Percentiles rank a stretch among this genome's conserved stretches.
phyloP scores from a whole-genome alignment of 2,888 invertebrate species.

The Xylota segnis region DNA sequence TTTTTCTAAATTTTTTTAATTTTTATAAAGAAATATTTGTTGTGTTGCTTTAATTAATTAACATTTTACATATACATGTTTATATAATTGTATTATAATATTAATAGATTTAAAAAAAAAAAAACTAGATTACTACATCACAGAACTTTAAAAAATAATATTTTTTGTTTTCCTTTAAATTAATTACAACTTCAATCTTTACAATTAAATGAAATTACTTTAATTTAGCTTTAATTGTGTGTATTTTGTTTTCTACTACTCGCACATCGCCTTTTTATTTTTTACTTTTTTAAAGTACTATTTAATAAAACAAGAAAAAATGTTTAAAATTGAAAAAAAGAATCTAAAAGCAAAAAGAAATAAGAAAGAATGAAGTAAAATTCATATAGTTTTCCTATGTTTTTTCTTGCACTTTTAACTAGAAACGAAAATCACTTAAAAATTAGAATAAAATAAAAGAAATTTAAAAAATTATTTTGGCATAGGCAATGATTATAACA shows the following conservation, averaged over 20 bases:
- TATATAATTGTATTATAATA: constrained; percentile 48
- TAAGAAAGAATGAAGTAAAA: constrained; percentile 79
- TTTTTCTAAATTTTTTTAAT: neutral
- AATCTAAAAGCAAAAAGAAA: constrained; percentile 68
- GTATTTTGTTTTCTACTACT: constrained; percentile 8
- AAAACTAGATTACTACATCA: constrained; percentile 83
- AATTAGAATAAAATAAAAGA: constrained; percentile 30
- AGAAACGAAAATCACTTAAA: neutral
- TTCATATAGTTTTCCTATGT: constrained; percentile 11
- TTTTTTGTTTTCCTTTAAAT: constrained; percentile 43
- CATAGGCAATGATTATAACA: constrained; percentile 58
- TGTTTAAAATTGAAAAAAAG: constrained; percentile 23
- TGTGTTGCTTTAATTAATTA: constrained; percentile 56
- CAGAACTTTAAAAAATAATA: constrained; percentile 78
- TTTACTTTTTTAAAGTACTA: constrained; percentile 41
- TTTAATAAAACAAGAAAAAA: constrained; percentile 28
- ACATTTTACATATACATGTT: constrained; percentile 60
- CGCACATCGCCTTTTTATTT: constrained; percentile 18
- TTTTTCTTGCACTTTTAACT: constrained; percentile 29
- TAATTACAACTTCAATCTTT: constrained; percentile 44
- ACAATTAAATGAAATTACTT: constrained; percentile 40
- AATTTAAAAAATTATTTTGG: constrained; percentile 74
- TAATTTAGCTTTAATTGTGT: constrained; percentile 15
- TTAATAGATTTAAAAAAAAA: constrained; percentile 79
- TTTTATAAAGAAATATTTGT: constrained; percentile 44